Evolutionary conservation across 2,888 invertebrate genomes (phyloP).

Genomic region (Siphonodentalium dalli): DNA sequence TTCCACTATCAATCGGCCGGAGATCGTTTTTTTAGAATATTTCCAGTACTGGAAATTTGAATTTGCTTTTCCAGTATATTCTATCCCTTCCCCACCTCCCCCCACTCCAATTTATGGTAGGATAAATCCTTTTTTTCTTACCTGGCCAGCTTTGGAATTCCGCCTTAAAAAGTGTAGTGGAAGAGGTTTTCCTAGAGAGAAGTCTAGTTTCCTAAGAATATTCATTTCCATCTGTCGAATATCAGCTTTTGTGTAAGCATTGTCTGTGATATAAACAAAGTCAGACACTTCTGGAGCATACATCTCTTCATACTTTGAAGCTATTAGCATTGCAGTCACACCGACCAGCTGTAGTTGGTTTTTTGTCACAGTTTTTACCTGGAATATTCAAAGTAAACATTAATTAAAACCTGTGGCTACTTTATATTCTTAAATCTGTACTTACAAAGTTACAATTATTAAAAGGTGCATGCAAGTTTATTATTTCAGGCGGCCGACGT

Average conservation of each 20-base stretch:
- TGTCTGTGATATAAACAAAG: conserved; percentile 90
- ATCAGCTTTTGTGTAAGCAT: conserved; percentile 80
- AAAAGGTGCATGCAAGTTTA: too few relatives aligned
- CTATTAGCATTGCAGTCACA: conserved; percentile 86
- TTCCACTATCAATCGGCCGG: too few relatives aligned
- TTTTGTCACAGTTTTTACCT: conserved; percentile 70
- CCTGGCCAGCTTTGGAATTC: conserved; percentile 67
- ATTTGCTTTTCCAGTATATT: too few relatives aligned
- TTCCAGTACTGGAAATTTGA: too few relatives aligned
- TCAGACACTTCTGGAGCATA: conserved; percentile 86
- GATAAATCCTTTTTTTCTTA: conserved; percentile 62
- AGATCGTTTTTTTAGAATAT: too few relatives aligned
- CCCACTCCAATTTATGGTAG: too few relatives aligned
- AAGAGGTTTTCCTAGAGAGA: conserved; percentile 83
- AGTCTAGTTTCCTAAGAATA: conserved; percentile 79
- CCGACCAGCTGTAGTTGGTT: conserved; percentile 86
- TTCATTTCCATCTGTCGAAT: conserved; percentile 83
- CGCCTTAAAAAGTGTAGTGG: conserved; percentile 89
- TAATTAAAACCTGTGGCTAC: too few relatives aligned
- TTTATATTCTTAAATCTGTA: too few relatives aligned
- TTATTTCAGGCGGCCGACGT: too few relatives aligned
- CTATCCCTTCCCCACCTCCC: too few relatives aligned
- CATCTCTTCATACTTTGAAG: conserved; percentile 95
- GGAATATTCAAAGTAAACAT: conserved; percentile 11
- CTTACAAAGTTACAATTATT: too few relatives aligned